A percentile compares a stretch with the other conserved stretches of the same genome.
These are phyloP conservation scores for Trypoxylus dichotomus DNA, from an alignment of 1,140 invertebrate species.

Conservation along the genomic window DNA sequence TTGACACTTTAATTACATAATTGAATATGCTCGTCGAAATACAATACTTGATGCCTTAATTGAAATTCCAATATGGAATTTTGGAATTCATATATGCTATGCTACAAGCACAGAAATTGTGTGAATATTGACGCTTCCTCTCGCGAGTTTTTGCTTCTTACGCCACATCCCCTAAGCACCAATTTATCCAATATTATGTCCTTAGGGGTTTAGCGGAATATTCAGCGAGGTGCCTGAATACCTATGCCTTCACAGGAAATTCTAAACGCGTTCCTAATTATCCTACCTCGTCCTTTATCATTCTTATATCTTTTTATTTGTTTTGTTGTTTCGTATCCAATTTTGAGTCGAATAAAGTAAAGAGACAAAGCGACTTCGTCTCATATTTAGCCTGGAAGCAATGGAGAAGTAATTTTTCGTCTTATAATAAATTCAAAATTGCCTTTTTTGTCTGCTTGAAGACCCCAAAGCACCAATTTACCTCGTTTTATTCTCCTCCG, in stretches of 20 bases:
- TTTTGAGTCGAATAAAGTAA: background rate
- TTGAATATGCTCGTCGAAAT: background rate
- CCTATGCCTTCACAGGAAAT: too few species aligned
- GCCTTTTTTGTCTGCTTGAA: background rate
- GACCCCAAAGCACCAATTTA: background rate
- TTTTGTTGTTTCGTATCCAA: background rate
- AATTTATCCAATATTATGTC: too few species aligned
- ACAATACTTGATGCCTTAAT: background rate
- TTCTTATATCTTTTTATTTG: background rate
- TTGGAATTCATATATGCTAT: too few species aligned
- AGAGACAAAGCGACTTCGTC: background rate
- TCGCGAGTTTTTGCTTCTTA: too few species aligned
- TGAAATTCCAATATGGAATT: too few species aligned
- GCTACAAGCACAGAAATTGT: too few species aligned
- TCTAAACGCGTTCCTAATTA: background rate
- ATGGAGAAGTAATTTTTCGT: background rate
- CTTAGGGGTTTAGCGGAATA: too few species aligned
- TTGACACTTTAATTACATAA: background rate
- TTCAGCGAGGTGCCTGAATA: too few species aligned
- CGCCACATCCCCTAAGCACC: too few species aligned
- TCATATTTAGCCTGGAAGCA: background rate
- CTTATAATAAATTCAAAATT: background rate
- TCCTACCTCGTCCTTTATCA: background rate
- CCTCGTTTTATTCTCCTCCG: background rate
- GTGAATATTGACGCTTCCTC: too few species aligned